A percentile compares a stretch with the other conserved stretches of the same genome.
Evolutionary conservation across 64 coral and sea anemone genomes (phyloP).

Genomic region (Hydrozoanthus tunicans): DNA sequence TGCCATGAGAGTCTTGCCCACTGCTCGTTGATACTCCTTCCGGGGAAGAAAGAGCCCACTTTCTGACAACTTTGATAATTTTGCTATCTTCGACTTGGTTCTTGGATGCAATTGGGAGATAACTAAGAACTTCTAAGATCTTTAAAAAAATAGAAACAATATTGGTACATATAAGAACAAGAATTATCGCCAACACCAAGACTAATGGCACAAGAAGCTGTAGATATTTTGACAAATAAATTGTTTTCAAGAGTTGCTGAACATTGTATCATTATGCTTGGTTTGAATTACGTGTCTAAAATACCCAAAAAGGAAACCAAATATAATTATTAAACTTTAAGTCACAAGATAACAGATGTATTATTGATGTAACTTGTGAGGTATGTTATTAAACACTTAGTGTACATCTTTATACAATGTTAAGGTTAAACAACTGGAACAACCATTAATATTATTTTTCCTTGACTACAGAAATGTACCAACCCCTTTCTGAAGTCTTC

Average conservation of each 20-base stretch:
- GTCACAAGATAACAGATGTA: no score
- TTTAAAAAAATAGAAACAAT: conserved; percentile 11
- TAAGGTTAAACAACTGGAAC: no score
- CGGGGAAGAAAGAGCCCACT: conserved; percentile 72
- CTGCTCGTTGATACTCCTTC: conserved; percentile 56
- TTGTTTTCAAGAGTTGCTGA: no score
- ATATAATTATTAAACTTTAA: no score
- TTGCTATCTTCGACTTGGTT: conserved; percentile 99
- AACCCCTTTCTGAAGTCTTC: conserved; percentile 79
- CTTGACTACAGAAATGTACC: neutral
- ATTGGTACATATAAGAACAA: neutral
- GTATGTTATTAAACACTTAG: no score
- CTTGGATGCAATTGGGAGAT: conserved; percentile 80
- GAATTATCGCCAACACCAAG: neutral
- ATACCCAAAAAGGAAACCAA: no score
- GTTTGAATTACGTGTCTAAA: no score
- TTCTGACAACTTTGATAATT: conserved; percentile 85
- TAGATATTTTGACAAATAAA: neutral
- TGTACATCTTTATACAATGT: no score
- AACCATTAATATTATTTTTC: no score
- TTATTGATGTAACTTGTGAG: no score
- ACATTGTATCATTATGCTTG: no score
- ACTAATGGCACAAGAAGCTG: neutral
- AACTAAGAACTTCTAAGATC: conserved; percentile 82
- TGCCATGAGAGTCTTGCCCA: conserved; percentile 59